These are phyloP conservation scores for Amblyopsis rosae DNA, from an alignment of 2,113 vertebrate genomes.

Conservation along the genomic window DNA sequence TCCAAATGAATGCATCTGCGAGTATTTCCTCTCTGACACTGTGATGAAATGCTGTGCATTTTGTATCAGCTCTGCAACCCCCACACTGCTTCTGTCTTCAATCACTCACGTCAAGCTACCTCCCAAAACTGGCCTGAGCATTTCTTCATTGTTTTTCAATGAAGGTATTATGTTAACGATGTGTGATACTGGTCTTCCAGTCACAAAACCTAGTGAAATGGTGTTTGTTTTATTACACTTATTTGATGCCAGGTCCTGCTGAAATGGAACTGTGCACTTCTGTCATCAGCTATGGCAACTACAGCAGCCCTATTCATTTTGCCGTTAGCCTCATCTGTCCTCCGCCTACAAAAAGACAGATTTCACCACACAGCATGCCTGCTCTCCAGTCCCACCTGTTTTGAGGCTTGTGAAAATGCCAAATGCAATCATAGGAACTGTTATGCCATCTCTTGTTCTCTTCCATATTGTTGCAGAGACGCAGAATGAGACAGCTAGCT, in stretches of 20 bases:
- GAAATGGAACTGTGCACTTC: neutral
- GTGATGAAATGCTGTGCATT: neutral
- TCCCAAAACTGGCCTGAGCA: neutral
- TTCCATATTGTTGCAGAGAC: constrained; percentile 17
- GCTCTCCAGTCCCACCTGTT: neutral
- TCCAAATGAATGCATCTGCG: constrained; percentile 19
- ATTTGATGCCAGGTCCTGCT: neutral
- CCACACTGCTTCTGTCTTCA: neutral
- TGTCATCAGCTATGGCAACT: neutral
- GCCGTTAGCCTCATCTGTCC: constrained; percentile 10
- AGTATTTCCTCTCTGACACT: neutral
- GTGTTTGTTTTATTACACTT: no score
- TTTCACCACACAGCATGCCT: neutral
- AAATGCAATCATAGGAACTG: constrained; percentile 28
- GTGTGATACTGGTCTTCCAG: constrained; percentile 12
- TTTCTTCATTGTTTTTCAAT: neutral
- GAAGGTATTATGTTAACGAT: neutral
- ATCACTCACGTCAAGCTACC: constrained; percentile 3
- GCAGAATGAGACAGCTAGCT: constrained; percentile 17
- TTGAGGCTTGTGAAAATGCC: constrained; percentile 21
- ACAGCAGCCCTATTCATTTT: neutral
- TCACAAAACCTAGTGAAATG: neutral
- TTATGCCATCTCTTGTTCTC: constrained; percentile 35
- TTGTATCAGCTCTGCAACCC: constrained; percentile 1
- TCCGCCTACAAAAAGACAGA: constrained; percentile 11